Base-by-base conservation (phyloP, 2,797 vertebrate genomes). In the Luscinia luscinia region DNA sequence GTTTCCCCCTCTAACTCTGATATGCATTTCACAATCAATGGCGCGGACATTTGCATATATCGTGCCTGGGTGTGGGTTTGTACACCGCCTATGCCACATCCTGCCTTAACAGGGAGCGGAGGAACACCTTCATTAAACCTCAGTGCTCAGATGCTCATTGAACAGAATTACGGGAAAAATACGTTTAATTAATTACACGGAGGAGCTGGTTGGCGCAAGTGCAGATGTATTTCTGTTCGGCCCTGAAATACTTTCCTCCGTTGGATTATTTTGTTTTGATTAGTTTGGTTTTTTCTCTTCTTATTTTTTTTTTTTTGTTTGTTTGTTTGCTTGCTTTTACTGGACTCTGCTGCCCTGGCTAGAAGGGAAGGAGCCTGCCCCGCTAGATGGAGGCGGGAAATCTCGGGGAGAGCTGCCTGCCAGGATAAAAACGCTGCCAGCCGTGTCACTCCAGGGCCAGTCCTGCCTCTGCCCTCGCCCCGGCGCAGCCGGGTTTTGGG, bases 11-110 rank as follows among this genome's bases (percentile, higher is more conserved):
- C 87, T 62, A 89, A 93, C 84, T 94, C 92, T 34, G 89, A 81
- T 94, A 75, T 27, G 88, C 94, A 48, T 92, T 95, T 86, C 90
- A 79, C 93, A 92, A 89, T 81, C 94, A 93, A 73, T 27, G 51
- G 80, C 41, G n/a, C 24, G 45, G 20, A 12, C 1, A 90, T 94
- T 95, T 90, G 91, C 96, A 96, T 84, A 79, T 40, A 82, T 57
- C 94, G 96, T 87, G 96, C 48, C 82, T 68, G 91, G 45, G 15
- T 54, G 18, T 41, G 66, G 48, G 80, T 69, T 67, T 38, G 49
- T 49, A 57, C 49, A 57, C 80, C 4, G 43, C 23, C 0, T 34
- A 48, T 84, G 91, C 68, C 64, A 55, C 46, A 26, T 19, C 45
- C 38, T 18, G 68, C 13, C 9, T 32, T 54, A 41, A 30, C 49